Conservation (phyloP, 2,888 invertebrate species). For the Globia sparganii region DNA sequence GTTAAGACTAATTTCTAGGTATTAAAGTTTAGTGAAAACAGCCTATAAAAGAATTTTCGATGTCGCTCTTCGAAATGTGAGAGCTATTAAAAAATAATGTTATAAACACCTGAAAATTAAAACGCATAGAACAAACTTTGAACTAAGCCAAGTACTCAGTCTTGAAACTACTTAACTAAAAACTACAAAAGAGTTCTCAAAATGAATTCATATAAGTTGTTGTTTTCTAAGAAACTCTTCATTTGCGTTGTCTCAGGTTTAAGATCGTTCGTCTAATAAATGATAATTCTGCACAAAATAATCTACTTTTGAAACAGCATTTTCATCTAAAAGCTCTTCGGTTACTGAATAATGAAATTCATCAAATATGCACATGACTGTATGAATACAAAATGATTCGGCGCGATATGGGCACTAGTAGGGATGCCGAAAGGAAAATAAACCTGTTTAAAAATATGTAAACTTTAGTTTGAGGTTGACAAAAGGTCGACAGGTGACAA, state of each 20-base stretch:
- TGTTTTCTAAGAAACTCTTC: background rate
- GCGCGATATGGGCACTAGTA: slow-evolving; percentile 20
- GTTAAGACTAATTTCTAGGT: too few relatives aligned
- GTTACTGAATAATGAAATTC: slow-evolving; percentile 38
- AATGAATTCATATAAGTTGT: background rate
- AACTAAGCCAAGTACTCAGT: background rate
- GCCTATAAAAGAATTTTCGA: too few relatives aligned
- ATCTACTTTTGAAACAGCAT: slow-evolving; percentile 9
- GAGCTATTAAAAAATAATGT: background rate
- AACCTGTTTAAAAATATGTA: slow-evolving; percentile 31
- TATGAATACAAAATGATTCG: slow-evolving; percentile 43
- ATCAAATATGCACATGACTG: slow-evolving; percentile 53
- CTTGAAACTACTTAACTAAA: background rate
- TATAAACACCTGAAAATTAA: background rate
- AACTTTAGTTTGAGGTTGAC: background rate
- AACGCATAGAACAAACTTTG: background rate
- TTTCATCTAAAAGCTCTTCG: slow-evolving; percentile 11
- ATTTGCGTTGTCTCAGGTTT: slow-evolving; percentile 3
- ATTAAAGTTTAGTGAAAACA: background rate
- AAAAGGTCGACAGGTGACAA: slow-evolving; percentile 15
- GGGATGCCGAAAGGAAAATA: slow-evolving; percentile 41
- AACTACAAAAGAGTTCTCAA: background rate
- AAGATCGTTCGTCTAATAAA: background rate
- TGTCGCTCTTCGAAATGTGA: background rate
- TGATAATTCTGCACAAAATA: slow-evolving; percentile 1